A percentile compares a stretch with the other conserved stretches of the same genome.
Evolutionary conservation across 35 echinoderm and acorn worm genomes (phyloP).

Genomic region (Apostichopus californicus): DNA sequence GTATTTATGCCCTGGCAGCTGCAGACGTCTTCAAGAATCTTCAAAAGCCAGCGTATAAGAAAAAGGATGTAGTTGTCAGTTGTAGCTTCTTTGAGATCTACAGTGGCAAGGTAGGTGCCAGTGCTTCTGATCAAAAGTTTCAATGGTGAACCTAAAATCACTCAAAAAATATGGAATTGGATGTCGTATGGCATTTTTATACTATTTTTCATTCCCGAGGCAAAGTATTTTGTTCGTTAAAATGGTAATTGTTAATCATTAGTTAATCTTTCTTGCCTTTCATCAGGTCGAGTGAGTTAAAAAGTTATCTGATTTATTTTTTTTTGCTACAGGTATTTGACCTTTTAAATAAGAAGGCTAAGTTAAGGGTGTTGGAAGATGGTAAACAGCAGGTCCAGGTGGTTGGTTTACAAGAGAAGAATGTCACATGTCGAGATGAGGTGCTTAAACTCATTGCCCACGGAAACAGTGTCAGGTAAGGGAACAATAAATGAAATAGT

Average conservation of each 20-base stretch:
- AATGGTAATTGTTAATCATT: too few relatives aligned
- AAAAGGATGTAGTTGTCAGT: slow-evolving; percentile 80
- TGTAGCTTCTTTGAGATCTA: slow-evolving; percentile 99
- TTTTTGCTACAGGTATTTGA: slow-evolving; percentile 83
- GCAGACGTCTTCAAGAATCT: slow-evolving; percentile 91
- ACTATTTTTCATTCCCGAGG: too few relatives aligned
- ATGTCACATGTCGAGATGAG: slow-evolving; percentile 72
- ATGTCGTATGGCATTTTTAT: too few relatives aligned
- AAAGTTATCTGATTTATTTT: not conserved
- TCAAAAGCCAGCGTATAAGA: slow-evolving; percentile 74
- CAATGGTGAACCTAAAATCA: too few relatives aligned
- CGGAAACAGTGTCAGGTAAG: slow-evolving; percentile 95
- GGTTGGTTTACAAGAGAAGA: slow-evolving; percentile 83
- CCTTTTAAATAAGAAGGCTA: slow-evolving; percentile 87
- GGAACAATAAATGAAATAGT: not conserved
- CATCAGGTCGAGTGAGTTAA: too few relatives aligned
- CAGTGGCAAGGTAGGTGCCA: slow-evolving; percentile 84
- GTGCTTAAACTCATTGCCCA: slow-evolving; percentile 83
- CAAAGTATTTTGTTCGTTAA: too few relatives aligned
- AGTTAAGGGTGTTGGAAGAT: slow-evolving; percentile 90
- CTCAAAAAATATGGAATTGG: too few relatives aligned
- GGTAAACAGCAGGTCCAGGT: slow-evolving; percentile 94
- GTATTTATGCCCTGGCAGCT: slow-evolving; percentile 94
- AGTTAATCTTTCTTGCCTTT: too few relatives aligned
- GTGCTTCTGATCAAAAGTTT: too few relatives aligned